phyloP scores from a whole-genome alignment of 1,140 invertebrate species.

The Scylla paramamosain region DNA sequence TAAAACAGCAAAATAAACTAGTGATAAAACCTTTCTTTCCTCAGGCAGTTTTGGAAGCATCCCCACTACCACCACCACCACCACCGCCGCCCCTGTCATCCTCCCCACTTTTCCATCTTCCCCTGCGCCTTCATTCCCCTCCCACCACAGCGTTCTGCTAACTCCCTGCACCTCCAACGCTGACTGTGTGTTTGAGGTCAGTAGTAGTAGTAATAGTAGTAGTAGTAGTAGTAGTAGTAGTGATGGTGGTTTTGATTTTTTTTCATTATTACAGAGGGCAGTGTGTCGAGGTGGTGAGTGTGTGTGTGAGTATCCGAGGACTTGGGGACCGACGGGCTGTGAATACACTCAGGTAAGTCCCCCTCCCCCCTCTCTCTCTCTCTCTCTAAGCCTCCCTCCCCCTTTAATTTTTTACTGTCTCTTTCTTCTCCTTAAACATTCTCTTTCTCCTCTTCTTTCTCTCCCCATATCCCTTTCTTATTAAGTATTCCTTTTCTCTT shows the following conservation, averaged over 20 bases:
- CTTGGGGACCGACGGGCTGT: slow-evolving; percentile 63
- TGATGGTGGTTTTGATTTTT: too few species aligned
- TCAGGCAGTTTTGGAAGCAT: background rate
- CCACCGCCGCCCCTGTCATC: background rate
- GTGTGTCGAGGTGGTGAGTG: slow-evolving; percentile 66
- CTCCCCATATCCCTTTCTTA: background rate
- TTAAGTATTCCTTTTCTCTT: background rate
- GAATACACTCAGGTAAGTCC: slow-evolving; percentile 62
- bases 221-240: background rate
- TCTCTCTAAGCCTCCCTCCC: background rate
- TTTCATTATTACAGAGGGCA: slow-evolving; percentile 19
- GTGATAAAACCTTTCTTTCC: background rate
- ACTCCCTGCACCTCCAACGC: slow-evolving; percentile 58
- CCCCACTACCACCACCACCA: slow-evolving; percentile 12
- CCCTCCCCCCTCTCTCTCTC: background rate
- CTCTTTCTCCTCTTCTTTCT: too few species aligned
- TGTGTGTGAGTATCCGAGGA: slow-evolving; percentile 64
- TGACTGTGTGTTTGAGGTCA: slow-evolving; percentile 61
- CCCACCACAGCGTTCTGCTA: background rate
- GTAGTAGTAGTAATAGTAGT: background rate
- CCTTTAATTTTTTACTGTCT: too few species aligned
- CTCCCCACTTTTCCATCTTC: background rate
- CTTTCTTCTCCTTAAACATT: too few species aligned
- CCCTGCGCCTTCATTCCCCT: background rate
- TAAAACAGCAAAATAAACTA: background rate